Base-by-base conservation (phyloP, 1,140 invertebrate species). In the Meloidogyne hapla region DNA sequence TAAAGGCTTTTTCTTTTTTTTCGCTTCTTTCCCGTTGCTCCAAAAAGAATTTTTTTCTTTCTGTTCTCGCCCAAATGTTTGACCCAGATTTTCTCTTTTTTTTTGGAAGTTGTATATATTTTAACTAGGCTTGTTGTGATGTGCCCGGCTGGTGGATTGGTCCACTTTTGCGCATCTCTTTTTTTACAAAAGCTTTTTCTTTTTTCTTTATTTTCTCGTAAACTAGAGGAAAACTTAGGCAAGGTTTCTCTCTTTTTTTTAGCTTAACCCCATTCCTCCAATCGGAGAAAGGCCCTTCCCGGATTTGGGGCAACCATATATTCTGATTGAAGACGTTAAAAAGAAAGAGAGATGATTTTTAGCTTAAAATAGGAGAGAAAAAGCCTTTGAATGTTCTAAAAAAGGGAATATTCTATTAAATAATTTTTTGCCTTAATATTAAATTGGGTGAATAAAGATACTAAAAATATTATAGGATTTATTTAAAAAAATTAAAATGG, bases 301-400 rank as follows among this genome's bases (percentile, higher is more conserved):
- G 48, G 48, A 56, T 56, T 56, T 56, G 48, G 48, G 48, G 48
- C 48, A 56, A 56, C n/a, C 48, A 56, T n/a, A n/a, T n/a, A n/a
- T n/a, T 56, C n/a, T 56, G 48, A 56, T 18, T 18, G 48, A n/a
- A 56, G 48, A 56, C 48, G 48, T 56, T n/a, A 4, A 56, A n/a
- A n/a, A 56, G 33, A 33, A 33, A 33, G 33, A 33, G 9, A 4
- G n/a, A 56, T 56, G 12, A 56, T n/a, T 56, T 56, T 56, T 56
- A n/a, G 18, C 48, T n/a, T n/a, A 56, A 56, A 56, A n/a, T 56
- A 9, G n/a, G n/a, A 56, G n/a, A n/a, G 48, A 15, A n/a, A 56
- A 56, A n/a, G 48, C 48, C 12, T 56, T 18, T 56, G n/a, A 56
- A 2, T 1, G 10, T 1, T 4, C 13, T 1, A 45, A 15, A 45